Evolutionary conservation across 1,140 invertebrate genomes (phyloP), one percentile per base, ranked within the genome.

Genomic region (Chironomus striatipennis): DNA sequence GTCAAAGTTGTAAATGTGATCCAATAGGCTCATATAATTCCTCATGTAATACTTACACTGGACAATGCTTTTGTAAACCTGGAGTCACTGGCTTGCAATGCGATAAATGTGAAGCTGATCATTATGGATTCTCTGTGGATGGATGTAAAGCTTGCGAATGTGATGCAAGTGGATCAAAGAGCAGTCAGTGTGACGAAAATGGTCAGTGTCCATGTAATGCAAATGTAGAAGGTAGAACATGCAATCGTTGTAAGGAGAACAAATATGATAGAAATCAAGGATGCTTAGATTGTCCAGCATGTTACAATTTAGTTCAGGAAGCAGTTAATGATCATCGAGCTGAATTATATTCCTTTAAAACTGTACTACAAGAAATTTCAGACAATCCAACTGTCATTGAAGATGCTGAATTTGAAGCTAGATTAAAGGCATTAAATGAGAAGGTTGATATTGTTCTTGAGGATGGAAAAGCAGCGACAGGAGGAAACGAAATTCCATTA

Each of bases 191-290:
- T 78, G 88, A 93, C 77, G 85, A 89, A 17, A 85, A 82, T 76
- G 95, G 95, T 12, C 93, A 97, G 80, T 97, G 95, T 85, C 91
- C 89, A 1, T 98, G 95, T 82, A 87, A 93, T 72, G 89, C 93
- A 73, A 97, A 97, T 80, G 95, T 97, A 1, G 95, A 96, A 83
- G 95, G 95, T 9, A 82, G 91, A 75, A 86, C 88, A n/a, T 98
- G 96, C 80, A 93, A 98, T 79, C 88, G 92, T 34, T 98, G 96
- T 80, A 95, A 95, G 82, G 94, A 97, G 79, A 97, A 98, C 80
- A 97, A 95, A 80, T 90, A 90, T 78, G 90, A 95, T 79, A 86
- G 93, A 42, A 90, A 94, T 77, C 87, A 88, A 64, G 94, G 93
- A 12, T 97, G 95, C 79, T 83, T 93, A 74, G 91, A 97, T 79